Evolutionary conservation across 2,113 vertebrate genomes (phyloP).

Genomic region (Cynocephalus volans): DNA sequence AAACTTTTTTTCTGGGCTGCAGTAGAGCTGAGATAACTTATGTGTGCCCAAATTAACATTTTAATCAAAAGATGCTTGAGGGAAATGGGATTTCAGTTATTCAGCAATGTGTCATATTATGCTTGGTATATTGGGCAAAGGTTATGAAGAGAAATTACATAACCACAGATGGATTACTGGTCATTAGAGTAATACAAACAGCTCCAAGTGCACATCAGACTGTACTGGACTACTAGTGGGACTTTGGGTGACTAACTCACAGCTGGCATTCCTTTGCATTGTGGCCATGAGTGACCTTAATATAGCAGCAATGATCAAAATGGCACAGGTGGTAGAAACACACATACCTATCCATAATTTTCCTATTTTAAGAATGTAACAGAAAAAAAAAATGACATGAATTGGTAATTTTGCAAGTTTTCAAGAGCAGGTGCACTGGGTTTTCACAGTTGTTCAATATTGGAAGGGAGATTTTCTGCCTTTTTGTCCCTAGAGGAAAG

Average conservation of each 20-base stretch:
- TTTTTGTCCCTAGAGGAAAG: conserved; percentile 11
- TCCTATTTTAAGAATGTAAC: background rate
- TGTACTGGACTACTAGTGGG: background rate
- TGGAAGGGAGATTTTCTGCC: background rate
- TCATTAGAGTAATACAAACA: background rate
- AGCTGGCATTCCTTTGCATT: background rate
- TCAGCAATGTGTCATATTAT: background rate
- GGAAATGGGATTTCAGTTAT: background rate
- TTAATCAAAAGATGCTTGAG: conserved; percentile 78
- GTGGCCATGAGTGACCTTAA: background rate
- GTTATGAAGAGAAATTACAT: conserved; percentile 6
- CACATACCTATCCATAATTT: background rate
- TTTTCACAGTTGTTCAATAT: background rate
- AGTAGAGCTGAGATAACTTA: conserved; percentile 68
- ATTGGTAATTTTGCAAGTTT: background rate
- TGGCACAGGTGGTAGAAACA: background rate
- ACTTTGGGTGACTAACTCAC: background rate
- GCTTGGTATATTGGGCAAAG: background rate
- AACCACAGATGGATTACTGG: background rate
- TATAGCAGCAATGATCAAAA: background rate
- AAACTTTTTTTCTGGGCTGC: conserved; percentile 66
- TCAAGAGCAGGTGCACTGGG: background rate
- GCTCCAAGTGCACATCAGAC: background rate
- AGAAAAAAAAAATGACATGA: background rate
- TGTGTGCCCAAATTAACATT: conserved; percentile 77